Evolutionary conservation across 2,797 vertebrate species (phyloP).

Genomic region (Mormyrus proboscirostris): DNA sequence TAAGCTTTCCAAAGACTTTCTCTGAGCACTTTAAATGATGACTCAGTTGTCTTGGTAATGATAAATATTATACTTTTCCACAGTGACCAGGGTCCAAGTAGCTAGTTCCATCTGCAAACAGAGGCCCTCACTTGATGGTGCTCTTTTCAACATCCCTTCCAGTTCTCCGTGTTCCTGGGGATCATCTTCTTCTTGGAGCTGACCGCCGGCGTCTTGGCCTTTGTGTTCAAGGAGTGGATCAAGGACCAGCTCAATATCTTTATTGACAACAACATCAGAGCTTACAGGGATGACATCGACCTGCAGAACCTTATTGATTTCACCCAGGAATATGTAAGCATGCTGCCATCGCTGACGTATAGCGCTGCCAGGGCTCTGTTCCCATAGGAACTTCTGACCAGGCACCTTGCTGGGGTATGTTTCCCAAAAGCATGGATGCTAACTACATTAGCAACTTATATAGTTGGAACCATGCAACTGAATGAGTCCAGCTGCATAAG

Average conservation of each 20-base stretch:
- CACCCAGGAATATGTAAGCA: conserved; percentile 96
- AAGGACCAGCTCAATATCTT: conserved; percentile 99
- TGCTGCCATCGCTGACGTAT: background rate
- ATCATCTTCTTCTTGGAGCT: conserved; percentile 99
- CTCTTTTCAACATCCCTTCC: conserved; percentile 27
- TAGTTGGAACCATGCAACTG: background rate
- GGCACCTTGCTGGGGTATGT: background rate
- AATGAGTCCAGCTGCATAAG: background rate
- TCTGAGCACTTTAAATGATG: background rate
- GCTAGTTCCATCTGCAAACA: background rate
- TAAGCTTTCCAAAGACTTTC: background rate
- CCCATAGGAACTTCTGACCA: background rate
- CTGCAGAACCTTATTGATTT: conserved; percentile 99
- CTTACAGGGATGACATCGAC: conserved; percentile 96
- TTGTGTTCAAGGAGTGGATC: conserved; percentile 99
- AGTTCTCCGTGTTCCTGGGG: conserved; percentile 98
- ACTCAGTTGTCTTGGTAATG: background rate
- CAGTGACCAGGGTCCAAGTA: background rate
- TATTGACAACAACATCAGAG: conserved; percentile 98
- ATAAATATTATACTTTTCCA: background rate
- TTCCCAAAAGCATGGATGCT: background rate
- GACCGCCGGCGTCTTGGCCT: conserved; percentile 91
- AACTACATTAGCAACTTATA: background rate
- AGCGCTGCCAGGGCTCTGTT: background rate
- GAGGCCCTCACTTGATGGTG: background rate